These are phyloP conservation scores for Oreortyx pictus DNA, from an alignment of 2,797 vertebrate species.

Conservation along the genomic window DNA sequence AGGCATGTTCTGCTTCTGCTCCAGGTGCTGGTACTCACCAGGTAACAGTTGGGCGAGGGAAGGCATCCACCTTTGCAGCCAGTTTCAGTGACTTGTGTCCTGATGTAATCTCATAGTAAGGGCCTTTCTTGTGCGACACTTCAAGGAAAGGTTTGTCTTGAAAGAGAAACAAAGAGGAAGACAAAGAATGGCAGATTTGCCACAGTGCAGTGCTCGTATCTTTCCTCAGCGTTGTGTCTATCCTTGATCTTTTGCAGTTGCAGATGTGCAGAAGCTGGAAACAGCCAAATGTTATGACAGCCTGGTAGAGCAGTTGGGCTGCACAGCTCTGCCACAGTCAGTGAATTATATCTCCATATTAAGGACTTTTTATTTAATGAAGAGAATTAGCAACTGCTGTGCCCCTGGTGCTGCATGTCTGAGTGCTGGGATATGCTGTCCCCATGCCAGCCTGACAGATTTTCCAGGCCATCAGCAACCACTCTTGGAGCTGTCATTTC, in stretches of 20 bases:
- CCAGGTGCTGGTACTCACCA: slow-evolving; percentile 79
- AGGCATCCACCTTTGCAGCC: slow-evolving; percentile 82
- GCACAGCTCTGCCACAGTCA: neutral
- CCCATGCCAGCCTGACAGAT: neutral
- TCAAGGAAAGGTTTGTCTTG: slow-evolving; percentile 88
- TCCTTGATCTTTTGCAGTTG: accelerated
- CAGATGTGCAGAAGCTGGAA: neutral
- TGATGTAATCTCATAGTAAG: slow-evolving; percentile 59
- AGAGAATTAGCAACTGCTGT: neutral
- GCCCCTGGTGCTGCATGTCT: neutral
- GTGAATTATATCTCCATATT: neutral
- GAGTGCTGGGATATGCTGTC: neutral
- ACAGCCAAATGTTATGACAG: neutral
- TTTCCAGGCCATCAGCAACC: neutral
- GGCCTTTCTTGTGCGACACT: slow-evolving; percentile 73
- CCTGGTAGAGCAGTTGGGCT: neutral
- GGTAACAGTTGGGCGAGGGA: slow-evolving; percentile 79
- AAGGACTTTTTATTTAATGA: neutral
- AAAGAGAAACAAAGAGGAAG: slow-evolving; percentile 22
- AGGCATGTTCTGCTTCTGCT: accelerated
- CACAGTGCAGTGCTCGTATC: neutral
- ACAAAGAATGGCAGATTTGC: neutral
- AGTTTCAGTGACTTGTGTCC: slow-evolving; percentile 81
- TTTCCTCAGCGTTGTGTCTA: neutral
- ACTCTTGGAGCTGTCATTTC: neutral